These are phyloP conservation scores for Oncopeltus fasciatus DNA, from an alignment of 1,140 invertebrate species.

Conservation along the genomic window DNA sequence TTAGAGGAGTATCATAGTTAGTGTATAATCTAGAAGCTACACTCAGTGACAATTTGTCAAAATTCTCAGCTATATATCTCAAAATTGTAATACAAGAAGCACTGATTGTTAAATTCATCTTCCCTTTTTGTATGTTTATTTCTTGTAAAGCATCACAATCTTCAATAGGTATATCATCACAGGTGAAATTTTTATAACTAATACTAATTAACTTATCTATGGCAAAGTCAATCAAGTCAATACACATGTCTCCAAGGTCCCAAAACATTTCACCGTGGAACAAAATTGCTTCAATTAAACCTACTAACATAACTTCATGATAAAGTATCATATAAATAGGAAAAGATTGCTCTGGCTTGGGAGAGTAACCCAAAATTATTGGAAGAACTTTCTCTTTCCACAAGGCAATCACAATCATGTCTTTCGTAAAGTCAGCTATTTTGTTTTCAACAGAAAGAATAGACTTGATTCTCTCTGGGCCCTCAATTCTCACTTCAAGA, in stretches of 20 bases:
- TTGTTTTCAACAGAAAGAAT: constrained; percentile 29
- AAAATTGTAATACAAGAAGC: constrained; percentile 55
- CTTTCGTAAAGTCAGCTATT: constrained; percentile 42
- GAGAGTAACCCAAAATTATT: constrained; percentile 46
- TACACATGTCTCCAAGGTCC: constrained; percentile 46
- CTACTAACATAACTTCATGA: constrained; percentile 51
- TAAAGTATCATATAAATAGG: constrained; percentile 56
- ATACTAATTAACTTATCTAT: background rate
- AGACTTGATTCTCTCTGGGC: constrained; percentile 32
- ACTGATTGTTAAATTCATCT: constrained; percentile 53
- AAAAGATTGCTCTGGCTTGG: constrained; percentile 49
- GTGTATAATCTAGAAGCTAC: constrained; percentile 44
- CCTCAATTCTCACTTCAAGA: background rate
- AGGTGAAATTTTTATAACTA: background rate
- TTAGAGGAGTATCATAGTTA: constrained; percentile 54
- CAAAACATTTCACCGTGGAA: constrained; percentile 56
- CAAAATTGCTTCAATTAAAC: constrained; percentile 54
- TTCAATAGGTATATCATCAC: constrained; percentile 21
- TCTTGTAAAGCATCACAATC: constrained; percentile 39
- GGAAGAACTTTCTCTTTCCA: constrained; percentile 64
- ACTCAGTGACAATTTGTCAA: constrained; percentile 42
- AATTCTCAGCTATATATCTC: constrained; percentile 39
- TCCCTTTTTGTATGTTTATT: constrained; percentile 42
- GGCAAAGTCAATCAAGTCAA: constrained; percentile 60
- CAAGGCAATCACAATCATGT: constrained; percentile 57